Evolutionary conservation across 2,113 vertebrate genomes (phyloP), one percentile per base, ranked within the genome.

Genomic region (Stigmatopora nigra): DNA sequence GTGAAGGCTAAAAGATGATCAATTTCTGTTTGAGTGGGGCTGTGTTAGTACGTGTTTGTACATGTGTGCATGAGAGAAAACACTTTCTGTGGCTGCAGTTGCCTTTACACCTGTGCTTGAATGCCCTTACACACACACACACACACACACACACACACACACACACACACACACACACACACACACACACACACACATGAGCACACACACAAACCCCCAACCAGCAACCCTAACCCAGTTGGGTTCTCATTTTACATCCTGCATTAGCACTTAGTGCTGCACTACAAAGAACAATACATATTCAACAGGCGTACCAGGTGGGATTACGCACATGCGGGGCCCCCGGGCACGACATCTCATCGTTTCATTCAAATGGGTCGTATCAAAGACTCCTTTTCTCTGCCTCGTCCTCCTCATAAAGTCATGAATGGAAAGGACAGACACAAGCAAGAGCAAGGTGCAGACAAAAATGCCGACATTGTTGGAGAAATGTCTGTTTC

Each of bases 51-150:
- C 66, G 20, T 57, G 19, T 60, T 67, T 60, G 70, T 63, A 63
- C 64, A 49, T 68, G 59, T 60, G 38, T 67, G 52, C 63, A 48
- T 73, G 44, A 41, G 38, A 41, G 38, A 55, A 38, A 83, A 90
- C 89, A 91, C 89, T 82, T 77, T 83, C 69, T 79, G 78, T 72
- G 78, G 82, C 65, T 74, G 70, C 70, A 80, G 78, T 80, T 82
- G 78, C 72, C 79, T 86, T 41, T 85, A 88, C 90, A 91, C 90
- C 89, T 90, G 88, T 90, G 88, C 84, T 83, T 84, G 72, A 71
- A 84, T 82, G 77, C 74, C 64, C 68, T 73, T 63, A 41, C 49
- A 41, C 35, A 20, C 63, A 41, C 49, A 65, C 15, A 60, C 69
- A 72, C 47, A 48, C 51, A 64, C 60, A 48, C 65, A 59, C 44